Evolutionary conservation across 2,113 vertebrate species (phyloP), one percentile per base, ranked within the genome.

Genomic region (Heterochromis multidens): DNA sequence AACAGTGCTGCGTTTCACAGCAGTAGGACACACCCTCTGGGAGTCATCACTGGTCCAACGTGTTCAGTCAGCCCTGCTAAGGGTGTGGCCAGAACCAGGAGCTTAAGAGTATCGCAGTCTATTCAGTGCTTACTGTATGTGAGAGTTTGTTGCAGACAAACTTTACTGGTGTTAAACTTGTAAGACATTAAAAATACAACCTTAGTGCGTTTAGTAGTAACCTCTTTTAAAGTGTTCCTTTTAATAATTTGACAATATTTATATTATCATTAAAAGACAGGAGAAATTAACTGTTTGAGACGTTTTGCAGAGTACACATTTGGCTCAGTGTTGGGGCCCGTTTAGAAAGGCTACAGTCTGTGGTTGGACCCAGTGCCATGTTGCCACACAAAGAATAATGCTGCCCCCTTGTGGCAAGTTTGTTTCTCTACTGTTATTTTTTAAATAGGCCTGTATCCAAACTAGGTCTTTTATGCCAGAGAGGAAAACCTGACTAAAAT

Each of bases 1-100:
- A 83, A 89, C 43, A 82, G 79, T 74, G 74, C 46, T 21, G 54
- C 76, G 77, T 79, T 81, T 91, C 92, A 72, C 77, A 77, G 81
- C 33, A 81, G 56, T 54, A 82, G 83, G 91, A 87, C 95, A 95
- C 95, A 91, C 95, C 95, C 92, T 89, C 91, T 80, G 84, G 77
- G 82, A 91, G 79, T 89, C 93, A 88, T 93, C 92, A 95, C 94
- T 91, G 89, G 93, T 94, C 87, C 90, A 86, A 95, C 95, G 93
- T 95, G 95, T 95, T 96, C 88, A 88, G 90, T 93, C 57, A 76
- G 90, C 76, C 70, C 54, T 81, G 87, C 84, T 62, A 80, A 88
- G 90, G 95, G 95, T 94, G 95, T 87, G 94, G 92, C 80, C 85
- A 77, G 7, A 31, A 65, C 46, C 72, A 35, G 78, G 76, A 65